Evolutionary conservation across 2,888 invertebrate species (phyloP).

Genomic region (Tanytarsus gracilentus): DNA sequence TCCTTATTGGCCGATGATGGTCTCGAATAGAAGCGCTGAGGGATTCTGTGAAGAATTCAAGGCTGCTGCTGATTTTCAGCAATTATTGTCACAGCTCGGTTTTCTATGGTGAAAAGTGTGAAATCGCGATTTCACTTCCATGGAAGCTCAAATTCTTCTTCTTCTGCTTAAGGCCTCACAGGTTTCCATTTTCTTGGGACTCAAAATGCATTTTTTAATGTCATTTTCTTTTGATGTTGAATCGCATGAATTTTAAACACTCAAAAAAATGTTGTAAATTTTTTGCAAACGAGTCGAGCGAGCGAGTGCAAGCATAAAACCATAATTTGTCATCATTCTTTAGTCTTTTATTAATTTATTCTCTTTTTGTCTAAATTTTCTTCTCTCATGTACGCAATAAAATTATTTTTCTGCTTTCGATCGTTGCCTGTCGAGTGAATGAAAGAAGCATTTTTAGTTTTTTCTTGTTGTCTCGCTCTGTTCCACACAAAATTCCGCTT

Average conservation of each 20-base stretch:
- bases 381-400: not conserved
- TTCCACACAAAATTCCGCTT: not conserved
- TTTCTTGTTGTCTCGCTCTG: constrained; percentile 12
- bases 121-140: constrained; percentile 23
- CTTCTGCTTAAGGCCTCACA: not conserved
- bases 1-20: constrained; percentile 22
- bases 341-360: not conserved
- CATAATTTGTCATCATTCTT: constrained; percentile 3
- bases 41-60: constrained; percentile 27
- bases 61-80: constrained; percentile 1
- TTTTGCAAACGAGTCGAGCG: too few species aligned
- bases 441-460: not conserved
- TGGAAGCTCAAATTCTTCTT: constrained; percentile 13
- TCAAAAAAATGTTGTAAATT: too few species aligned
- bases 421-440: not conserved
- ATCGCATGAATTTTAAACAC: not conserved
- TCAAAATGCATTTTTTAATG: not conserved
- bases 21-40: constrained; percentile 20
- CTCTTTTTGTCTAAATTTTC: not conserved
- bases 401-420: not conserved
- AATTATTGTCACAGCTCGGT: not conserved
- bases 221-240: not conserved
- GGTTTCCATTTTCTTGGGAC: constrained; percentile 1
- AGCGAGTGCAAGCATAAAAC: constrained; percentile 10
- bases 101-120: constrained; percentile 1